Percentiles rank a stretch among this genome's conserved stretches.
Conservation (phyloP, 1,140 invertebrate genomes). For the Pemphigus obesinymphae region DNA sequence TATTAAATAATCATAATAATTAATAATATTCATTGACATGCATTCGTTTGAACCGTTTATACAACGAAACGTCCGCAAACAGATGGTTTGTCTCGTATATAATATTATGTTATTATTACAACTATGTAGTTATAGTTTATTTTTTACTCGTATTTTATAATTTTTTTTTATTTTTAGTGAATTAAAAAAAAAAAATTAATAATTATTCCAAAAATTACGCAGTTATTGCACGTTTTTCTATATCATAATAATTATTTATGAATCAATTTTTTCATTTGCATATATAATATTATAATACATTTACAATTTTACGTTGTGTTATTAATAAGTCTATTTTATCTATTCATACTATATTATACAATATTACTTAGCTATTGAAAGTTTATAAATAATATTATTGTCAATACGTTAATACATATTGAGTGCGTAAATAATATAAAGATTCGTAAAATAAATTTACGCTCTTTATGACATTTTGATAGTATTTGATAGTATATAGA, state of each 20-base stretch:
- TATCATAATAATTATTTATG: not conserved
- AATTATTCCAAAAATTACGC: not conserved
- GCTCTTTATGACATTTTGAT: not conserved
- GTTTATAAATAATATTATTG: not conserved
- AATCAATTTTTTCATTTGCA: not conserved
- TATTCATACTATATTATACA: not conserved
- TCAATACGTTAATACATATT: not conserved
- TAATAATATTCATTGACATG: not conserved
- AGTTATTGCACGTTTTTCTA: conserved; percentile 10
- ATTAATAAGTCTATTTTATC: not conserved
- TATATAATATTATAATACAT: not conserved
- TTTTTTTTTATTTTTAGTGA: not conserved
- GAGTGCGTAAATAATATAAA: not conserved
- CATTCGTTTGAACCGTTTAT: not conserved
- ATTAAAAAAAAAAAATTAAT: not conserved
- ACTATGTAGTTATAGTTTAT: conserved; percentile 7
- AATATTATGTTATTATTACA: not conserved
- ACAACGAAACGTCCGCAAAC: not conserved
- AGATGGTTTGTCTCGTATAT: not conserved
- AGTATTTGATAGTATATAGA: not conserved
- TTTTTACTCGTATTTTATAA: conserved; percentile 27
- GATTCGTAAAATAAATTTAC: no score
- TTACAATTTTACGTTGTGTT: not conserved
- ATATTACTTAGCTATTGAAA: not conserved
- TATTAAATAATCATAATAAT: not conserved